Percentiles rank a stretch among this genome's conserved stretches.
phyloP scores from a whole-genome alignment of 2,113 vertebrate species.

The Carollia perspicillata region DNA sequence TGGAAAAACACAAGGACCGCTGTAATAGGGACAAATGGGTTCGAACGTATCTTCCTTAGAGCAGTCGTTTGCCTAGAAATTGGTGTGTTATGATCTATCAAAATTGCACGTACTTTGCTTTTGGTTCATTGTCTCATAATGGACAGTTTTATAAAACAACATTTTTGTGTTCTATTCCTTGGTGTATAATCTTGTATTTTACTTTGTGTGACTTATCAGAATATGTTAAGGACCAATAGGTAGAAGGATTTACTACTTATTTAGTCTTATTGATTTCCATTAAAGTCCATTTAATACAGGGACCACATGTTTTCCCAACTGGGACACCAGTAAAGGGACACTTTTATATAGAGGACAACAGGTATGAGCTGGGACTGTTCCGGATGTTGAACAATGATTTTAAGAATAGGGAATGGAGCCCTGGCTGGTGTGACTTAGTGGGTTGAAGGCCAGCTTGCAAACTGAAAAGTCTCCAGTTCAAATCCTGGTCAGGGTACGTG shows the following conservation, averaged over 20 bases:
- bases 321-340: background rate
- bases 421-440: no score
- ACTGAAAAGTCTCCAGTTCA: no score
- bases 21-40: background rate
- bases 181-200: background rate
- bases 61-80: background rate
- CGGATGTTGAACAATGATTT: background rate
- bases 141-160: background rate
- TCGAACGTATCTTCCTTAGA: background rate
- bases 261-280: background rate
- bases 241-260: background rate
- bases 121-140: background rate
- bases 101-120: background rate
- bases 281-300: background rate
- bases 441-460: no score
- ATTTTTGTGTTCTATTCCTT: background rate
- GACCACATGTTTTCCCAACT: background rate
- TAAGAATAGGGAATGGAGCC: background rate
- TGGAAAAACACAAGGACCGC: background rate
- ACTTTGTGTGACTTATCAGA: background rate
- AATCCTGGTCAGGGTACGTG: no score
- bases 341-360: background rate
- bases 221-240: background rate
- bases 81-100: background rate
- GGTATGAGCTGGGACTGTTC: background rate